Evolutionary conservation across 2,888 invertebrate species (phyloP).

Genomic region (Lasioglossum calceatum): DNA sequence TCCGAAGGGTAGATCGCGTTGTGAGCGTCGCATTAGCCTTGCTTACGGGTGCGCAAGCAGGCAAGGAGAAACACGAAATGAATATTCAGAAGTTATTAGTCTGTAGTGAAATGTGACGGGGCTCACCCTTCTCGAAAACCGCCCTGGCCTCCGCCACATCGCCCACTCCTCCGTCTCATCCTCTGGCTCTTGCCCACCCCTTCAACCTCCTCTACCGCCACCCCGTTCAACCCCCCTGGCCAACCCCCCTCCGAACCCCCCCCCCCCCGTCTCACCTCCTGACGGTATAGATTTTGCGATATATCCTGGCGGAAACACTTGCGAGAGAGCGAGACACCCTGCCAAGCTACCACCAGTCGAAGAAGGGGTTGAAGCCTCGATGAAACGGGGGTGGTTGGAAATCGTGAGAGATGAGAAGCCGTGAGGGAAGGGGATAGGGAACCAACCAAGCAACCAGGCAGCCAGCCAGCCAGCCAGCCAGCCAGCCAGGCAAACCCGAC

Average conservation of each 20-base stretch:
- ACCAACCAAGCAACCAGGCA: conserved; percentile 17
- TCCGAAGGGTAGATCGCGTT: conserved; percentile 59
- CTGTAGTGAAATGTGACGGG: conserved; percentile 84
- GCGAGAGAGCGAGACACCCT: conserved; percentile 73
- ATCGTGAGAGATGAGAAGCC: conserved; percentile 42
- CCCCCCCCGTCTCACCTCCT: conserved; percentile 66
- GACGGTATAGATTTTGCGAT: conserved; percentile 83
- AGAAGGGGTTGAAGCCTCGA: conserved; percentile 77
- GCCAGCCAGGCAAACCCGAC: conserved; percentile 29
- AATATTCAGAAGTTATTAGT: conserved; percentile 85
- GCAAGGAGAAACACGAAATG: conserved; percentile 84
- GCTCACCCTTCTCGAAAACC: conserved; percentile 82
- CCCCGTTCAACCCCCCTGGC: conserved; percentile 30
- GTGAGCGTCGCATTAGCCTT: conserved; percentile 82
- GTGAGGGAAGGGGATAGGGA: conserved; percentile 48
- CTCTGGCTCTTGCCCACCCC: conserved; percentile 47
- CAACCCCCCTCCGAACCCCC: conserved; percentile 38
- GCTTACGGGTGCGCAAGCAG: conserved; percentile 80
- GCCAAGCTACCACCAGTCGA: conserved; percentile 69
- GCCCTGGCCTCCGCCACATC: conserved; percentile 72
- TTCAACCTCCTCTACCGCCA: conserved; percentile 50
- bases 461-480: conserved; percentile 15
- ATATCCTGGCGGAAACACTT: conserved; percentile 79
- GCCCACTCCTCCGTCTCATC: conserved; percentile 70
- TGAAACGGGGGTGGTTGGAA: conserved; percentile 63